Conservation (phyloP, 64 coral and sea anemone genomes). For the Acropora tenuis region DNA sequence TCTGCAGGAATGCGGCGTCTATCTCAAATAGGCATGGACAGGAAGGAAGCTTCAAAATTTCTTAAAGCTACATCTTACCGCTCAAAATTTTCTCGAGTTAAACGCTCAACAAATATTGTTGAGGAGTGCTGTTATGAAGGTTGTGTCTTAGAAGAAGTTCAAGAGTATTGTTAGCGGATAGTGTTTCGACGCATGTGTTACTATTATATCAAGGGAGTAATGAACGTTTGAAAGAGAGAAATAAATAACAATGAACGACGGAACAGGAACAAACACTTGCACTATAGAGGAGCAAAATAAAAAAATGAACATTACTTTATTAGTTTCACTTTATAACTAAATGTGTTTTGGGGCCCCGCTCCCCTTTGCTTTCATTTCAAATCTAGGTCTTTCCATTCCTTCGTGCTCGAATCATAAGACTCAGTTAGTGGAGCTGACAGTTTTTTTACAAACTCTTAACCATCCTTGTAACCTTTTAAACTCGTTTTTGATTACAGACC, state of each 20-base stretch:
- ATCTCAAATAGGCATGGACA: not conserved
- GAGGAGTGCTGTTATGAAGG: conserved; percentile 6
- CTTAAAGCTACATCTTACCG: not conserved
- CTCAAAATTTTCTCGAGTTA: not conserved
- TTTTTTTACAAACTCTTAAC: too few species aligned
- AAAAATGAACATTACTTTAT: not conserved
- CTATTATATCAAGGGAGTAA: not conserved
- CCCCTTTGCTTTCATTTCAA: too few species aligned
- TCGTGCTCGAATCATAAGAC: too few species aligned
- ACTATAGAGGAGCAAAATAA: not conserved
- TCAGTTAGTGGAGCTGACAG: too few species aligned
- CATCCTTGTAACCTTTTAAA: too few species aligned
- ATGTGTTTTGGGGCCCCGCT: too few species aligned
- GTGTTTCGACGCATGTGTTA: too few species aligned
- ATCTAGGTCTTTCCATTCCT: too few species aligned
- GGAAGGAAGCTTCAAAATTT: conserved; percentile 31
- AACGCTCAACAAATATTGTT: not conserved
- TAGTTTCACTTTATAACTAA: too few species aligned
- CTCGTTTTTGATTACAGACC: too few species aligned
- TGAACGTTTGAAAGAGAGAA: not conserved
- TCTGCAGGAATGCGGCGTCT: not conserved
- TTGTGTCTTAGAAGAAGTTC: not conserved
- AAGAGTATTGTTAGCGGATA: conserved; percentile 17
- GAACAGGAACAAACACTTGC: not conserved
- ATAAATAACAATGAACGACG: not conserved